These are phyloP conservation scores for Pyrocephalus nanus DNA, from an alignment of 2,797 vertebrate species.

Conservation along the genomic window DNA sequence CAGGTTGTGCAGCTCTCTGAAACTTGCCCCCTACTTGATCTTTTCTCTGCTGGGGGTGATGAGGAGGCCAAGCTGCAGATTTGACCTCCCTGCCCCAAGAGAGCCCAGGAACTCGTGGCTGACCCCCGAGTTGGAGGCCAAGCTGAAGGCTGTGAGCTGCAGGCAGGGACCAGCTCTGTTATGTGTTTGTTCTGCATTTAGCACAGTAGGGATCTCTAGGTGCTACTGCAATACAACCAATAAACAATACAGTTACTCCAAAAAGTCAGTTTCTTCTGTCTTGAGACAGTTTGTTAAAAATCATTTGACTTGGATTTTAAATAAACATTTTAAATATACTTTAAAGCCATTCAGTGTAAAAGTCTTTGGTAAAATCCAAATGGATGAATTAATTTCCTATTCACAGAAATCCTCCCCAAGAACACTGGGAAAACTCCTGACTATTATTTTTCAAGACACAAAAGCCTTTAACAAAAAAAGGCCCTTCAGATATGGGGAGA, in stretches of 20 bases:
- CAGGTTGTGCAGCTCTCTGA: not conserved
- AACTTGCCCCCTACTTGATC: not conserved
- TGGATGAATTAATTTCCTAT: not conserved
- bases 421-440: not conserved
- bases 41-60: not conserved
- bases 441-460: not conserved
- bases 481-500: not conserved
- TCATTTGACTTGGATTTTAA: constrained; percentile 55
- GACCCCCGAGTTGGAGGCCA: not conserved
- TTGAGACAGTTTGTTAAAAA: constrained; percentile 57
- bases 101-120: not conserved
- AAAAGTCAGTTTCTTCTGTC: constrained; percentile 50
- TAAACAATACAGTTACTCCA: constrained; percentile 65
- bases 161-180: constrained; percentile 62
- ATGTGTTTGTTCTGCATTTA: constrained; percentile 49
- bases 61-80: not conserved
- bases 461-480: not conserved
- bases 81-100: not conserved
- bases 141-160: constrained; percentile 19
- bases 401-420: not conserved
- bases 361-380: constrained; percentile 2
- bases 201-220: constrained; percentile 53
- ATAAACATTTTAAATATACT: constrained; percentile 57
- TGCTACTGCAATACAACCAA: constrained; percentile 62
- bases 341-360: not conserved